These are phyloP conservation scores for Xiphydria camelus DNA, from an alignment of 2,888 invertebrate species.

Conservation along the genomic window DNA sequence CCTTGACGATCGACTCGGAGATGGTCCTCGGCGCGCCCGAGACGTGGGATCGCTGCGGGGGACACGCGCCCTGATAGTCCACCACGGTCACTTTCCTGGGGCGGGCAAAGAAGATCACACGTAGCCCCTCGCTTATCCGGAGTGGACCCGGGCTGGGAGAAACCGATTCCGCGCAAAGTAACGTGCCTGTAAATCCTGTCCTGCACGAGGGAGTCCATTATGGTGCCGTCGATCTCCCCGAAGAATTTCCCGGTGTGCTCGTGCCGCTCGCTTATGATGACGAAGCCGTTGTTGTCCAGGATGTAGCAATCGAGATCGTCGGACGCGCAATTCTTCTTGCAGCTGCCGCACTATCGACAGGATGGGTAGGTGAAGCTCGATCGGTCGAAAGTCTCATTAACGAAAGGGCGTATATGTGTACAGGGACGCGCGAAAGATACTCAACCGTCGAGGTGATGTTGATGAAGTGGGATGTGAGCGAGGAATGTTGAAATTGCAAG, in stretches of 20 bases:
- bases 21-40: conserved; percentile 54
- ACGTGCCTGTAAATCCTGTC: conserved; percentile 78
- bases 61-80: conserved; percentile 88
- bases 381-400: too few relatives aligned
- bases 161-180: too few relatives aligned
- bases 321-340: conserved; percentile 84
- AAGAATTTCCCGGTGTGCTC: conserved; percentile 91
- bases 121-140: too few relatives aligned
- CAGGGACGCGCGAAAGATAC: too few relatives aligned
- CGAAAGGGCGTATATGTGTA: too few relatives aligned
- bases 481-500: conserved; percentile 82
- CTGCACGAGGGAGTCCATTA: conserved; percentile 91
- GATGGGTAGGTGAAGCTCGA: too few relatives aligned
- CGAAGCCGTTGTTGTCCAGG: conserved; percentile 92
- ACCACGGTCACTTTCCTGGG: conserved; percentile 80
- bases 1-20: conserved; percentile 38
- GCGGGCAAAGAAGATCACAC: too few relatives aligned
- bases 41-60: conserved; percentile 54
- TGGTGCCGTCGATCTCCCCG: conserved; percentile 91
- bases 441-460: conserved; percentile 85
- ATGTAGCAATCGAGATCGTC: conserved; percentile 91
- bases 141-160: too few relatives aligned
- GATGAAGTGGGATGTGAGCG: conserved; percentile 80
- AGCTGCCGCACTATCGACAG: conserved; percentile 63
- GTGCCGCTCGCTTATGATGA: conserved; percentile 84